These are phyloP conservation scores for Microcebus lehilahytsara DNA, from an alignment of 2,113 vertebrate species.

Conservation along the genomic window DNA sequence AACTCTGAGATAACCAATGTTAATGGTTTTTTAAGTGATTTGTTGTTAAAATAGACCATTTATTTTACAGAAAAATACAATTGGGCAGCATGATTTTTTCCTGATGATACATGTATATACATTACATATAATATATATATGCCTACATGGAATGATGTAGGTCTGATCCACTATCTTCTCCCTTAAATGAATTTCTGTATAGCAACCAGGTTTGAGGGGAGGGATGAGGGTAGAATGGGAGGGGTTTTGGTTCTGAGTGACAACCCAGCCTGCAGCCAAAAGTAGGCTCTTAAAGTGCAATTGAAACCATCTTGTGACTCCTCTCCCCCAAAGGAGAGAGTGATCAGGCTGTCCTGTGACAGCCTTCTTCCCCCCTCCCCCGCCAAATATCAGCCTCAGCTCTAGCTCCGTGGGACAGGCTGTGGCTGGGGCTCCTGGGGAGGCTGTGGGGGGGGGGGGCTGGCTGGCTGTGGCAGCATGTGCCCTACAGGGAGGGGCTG, in stretches of 20 bases:
- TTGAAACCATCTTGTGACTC: not conserved
- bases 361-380: not conserved
- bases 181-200: not conserved
- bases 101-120: not conserved
- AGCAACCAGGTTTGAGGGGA: not conserved
- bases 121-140: not conserved
- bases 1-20: not conserved
- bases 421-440: not conserved
- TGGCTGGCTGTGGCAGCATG: not conserved
- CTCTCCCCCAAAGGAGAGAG: not conserved
- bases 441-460: not conserved
- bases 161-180: not conserved
- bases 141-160: not conserved
- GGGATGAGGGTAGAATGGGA: not conserved
- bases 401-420: not conserved
- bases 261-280: not conserved
- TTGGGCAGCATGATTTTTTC: not conserved
- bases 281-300: not conserved
- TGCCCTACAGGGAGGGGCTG: not conserved
- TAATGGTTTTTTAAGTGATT: constrained; percentile 27
- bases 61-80: constrained; percentile 33
- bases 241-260: not conserved
- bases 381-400: not conserved
- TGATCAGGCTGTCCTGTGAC: not conserved
- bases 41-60: constrained; percentile 24